phyloP scores from a whole-genome alignment of 2,888 invertebrate genomes.

The Tenthredo notha region DNA sequence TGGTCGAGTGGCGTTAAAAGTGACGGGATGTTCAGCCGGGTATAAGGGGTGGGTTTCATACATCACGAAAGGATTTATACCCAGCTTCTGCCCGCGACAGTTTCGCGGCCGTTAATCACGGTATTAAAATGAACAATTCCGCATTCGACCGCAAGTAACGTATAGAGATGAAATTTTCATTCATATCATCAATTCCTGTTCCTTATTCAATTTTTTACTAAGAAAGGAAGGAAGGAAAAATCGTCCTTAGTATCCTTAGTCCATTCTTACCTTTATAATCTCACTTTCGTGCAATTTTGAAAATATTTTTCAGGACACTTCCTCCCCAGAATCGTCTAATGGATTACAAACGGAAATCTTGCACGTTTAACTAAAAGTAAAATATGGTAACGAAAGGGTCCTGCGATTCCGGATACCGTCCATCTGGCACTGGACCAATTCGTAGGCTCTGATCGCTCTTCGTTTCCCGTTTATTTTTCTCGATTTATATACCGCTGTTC shows the following conservation, averaged over 20 bases:
- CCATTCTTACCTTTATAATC: too few relatives aligned
- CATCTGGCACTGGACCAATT: conserved; percentile 36
- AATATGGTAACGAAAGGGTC: conserved; percentile 5
- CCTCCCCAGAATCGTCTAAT: background rate
- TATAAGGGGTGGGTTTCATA: conserved; percentile 40
- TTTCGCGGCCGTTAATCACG: conserved; percentile 64
- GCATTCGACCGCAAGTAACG: conserved; percentile 58
- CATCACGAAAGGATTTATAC: conserved; percentile 65
- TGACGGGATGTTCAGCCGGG: conserved; percentile 33
- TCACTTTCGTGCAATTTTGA: too few relatives aligned
- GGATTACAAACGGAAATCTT: background rate
- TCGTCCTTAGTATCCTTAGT: background rate
- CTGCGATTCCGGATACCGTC: conserved; percentile 16
- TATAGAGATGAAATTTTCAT: conserved; percentile 11
- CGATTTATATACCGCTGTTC: conserved; percentile 9
- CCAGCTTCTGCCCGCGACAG: conserved; percentile 65
- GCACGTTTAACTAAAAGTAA: conserved; percentile 17
- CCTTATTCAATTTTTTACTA: background rate
- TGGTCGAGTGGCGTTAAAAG: conserved; percentile 52
- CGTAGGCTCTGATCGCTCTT: background rate
- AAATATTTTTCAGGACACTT: background rate
- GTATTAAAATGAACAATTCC: conserved; percentile 68
- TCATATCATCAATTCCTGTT: background rate
- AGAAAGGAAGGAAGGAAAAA: too few relatives aligned
- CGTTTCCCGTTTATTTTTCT: background rate